phyloP scores from a whole-genome alignment of 2,888 invertebrate genomes.

The Cephus rjabovi region DNA sequence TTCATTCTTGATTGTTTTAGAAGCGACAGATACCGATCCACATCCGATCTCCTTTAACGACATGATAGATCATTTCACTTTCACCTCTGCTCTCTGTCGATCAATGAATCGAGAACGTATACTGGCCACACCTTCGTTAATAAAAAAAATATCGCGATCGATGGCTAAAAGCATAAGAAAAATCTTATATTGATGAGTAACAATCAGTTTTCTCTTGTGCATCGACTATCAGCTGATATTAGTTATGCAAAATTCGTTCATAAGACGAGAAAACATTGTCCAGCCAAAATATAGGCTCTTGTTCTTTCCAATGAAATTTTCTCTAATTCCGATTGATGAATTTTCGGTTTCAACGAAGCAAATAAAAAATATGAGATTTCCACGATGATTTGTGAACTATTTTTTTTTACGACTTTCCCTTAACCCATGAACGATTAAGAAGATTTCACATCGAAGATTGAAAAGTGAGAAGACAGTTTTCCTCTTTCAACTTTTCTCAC shows the following conservation, averaged over 20 bases:
- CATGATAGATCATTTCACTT: constrained; percentile 48
- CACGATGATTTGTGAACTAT: not conserved
- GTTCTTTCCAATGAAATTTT: not conserved
- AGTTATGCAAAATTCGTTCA: not conserved
- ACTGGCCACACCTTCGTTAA: not conserved
- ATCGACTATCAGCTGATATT: not conserved
- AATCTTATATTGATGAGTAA: not conserved
- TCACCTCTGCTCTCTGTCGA: constrained; percentile 28
- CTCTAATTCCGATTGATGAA: not conserved
- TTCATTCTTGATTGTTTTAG: not conserved
- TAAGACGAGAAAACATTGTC: not conserved
- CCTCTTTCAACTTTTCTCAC: constrained; percentile 25
- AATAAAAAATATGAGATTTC: not conserved
- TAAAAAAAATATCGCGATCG: not conserved
- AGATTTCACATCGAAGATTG: not conserved
- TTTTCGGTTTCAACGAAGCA: not conserved
- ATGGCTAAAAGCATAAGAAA: not conserved
- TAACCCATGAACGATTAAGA: not conserved
- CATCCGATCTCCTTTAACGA: not conserved
- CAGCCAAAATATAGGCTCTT: not conserved
- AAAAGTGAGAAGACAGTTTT: constrained; percentile 46
- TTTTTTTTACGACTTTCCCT: not conserved
- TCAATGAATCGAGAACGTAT: not conserved
- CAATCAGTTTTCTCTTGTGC: not conserved
- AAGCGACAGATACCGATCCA: not conserved